Base-by-base conservation (phyloP, 2,888 invertebrate species). In the Drosophila niveifrons region DNA sequence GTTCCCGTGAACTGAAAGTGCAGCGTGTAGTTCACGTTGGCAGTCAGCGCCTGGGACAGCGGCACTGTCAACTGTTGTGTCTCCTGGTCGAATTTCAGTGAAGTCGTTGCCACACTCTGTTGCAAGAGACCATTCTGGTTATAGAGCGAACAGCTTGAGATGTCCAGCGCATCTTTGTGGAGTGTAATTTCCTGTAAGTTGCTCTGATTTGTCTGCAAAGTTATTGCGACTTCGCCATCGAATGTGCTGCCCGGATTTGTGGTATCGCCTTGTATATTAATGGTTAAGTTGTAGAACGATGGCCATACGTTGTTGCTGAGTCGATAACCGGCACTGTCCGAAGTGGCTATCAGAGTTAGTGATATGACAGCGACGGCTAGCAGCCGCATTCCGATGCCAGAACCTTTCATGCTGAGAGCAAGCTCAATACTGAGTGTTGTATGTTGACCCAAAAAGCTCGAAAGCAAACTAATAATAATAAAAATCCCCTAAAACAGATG, bases 231-330 rank as follows among this genome's bases (percentile, higher is more conserved):
- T 17, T 80, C 66, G 7, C 91, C 92, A 43, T 87, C 66, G 53
- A 90, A 92, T 2, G 78, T 89, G 31, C 87, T 79, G 4, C 7
- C 13, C 3, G 74, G 76, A 28, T 82, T 81, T 1, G 61, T 48
- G 3, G 56, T 73, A 68, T 84, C 80, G 13, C 67, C 63, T 1
- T 61, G 46, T 3, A 81, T 94, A 1, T 91, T 92, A 1, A 95
- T 86, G 1, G 91, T 80, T 0, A 95, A 92, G 55, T 93, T 91
- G 71, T 95, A 96, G 3, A 89, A 89, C 0, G 75, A 82, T 0
- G 95, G 95, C 11, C 78, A 51, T 0, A 95, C 92, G 1, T 92
- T 92, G 0, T 88, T 92, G 0, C 70, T 70, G 15, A 91, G 76
- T n/a, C 92, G 91, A 64, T 90, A 91, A 13, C 80, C 71, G 9